These are phyloP conservation scores for Tenebrosternarchus preto DNA, from an alignment of 2,113 vertebrate genomes.

Conservation along the genomic window DNA sequence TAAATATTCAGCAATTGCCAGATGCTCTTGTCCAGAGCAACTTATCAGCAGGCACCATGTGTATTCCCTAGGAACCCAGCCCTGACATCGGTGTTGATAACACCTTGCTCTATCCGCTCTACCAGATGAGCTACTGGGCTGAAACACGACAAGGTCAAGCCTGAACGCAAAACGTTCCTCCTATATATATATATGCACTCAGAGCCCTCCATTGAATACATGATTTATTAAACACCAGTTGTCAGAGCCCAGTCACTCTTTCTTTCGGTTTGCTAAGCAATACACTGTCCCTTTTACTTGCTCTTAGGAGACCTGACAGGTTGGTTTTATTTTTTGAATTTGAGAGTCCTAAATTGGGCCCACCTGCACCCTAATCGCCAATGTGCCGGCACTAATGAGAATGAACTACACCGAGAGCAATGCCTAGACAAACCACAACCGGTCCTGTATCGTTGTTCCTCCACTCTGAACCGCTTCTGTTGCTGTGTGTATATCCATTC, in stretches of 20 bases:
- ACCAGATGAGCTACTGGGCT: neutral
- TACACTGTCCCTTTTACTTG: neutral
- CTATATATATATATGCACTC: slow-evolving; percentile 4
- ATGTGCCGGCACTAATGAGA: neutral
- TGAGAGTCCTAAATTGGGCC: neutral
- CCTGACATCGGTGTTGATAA: too few species aligned
- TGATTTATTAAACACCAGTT: neutral
- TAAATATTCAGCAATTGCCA: too few species aligned
- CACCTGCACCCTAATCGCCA: neutral
- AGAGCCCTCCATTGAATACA: neutral
- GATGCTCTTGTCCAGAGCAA: too few species aligned
- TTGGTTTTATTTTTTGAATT: neutral
- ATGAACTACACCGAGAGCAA: neutral
- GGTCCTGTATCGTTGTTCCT: neutral
- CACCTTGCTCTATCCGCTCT: too few species aligned
- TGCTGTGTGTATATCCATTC: neutral
- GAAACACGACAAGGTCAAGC: neutral
- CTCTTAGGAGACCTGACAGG: neutral
- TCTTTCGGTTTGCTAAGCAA: neutral
- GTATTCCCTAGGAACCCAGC: too few species aligned
- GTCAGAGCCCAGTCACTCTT: neutral
- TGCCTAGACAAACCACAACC: neutral
- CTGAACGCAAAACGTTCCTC: neutral
- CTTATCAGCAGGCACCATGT: too few species aligned
- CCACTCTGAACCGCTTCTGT: neutral